Percentiles rank a stretch among this genome's conserved stretches.
Conservation (phyloP, 2,888 invertebrate species). For the Euclidia mi region DNA sequence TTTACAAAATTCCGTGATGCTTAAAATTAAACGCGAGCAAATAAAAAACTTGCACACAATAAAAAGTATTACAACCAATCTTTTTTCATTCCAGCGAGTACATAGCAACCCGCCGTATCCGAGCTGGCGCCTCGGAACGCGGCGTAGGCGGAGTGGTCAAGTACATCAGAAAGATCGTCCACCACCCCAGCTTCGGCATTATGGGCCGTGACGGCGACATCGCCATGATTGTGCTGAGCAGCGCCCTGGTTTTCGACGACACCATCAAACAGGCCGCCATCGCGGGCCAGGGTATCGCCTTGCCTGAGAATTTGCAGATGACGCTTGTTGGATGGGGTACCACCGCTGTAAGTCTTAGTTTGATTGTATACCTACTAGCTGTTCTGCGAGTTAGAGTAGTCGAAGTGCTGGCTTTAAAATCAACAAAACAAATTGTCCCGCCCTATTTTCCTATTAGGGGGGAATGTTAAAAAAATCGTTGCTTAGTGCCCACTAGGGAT, state of each 20-base stretch:
- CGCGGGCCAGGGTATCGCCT: conserved; percentile 28
- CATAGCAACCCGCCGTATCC: conserved; percentile 37
- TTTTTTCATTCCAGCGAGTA: conserved; percentile 25
- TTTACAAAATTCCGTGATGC: too few relatives aligned
- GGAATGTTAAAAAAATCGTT: too few relatives aligned
- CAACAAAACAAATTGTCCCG: too few relatives aligned
- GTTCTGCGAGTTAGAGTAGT: too few relatives aligned
- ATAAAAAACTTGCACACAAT: too few relatives aligned
- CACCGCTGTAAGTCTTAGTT: conserved; percentile 51
- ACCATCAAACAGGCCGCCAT: conserved; percentile 38
- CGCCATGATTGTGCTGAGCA: conserved; percentile 36
- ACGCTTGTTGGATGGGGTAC: conserved; percentile 52
- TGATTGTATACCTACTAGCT: too few relatives aligned
- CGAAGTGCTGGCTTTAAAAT: too few relatives aligned
- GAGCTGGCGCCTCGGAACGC: conserved; percentile 51
- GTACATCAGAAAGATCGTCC: conserved; percentile 18
- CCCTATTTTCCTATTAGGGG: too few relatives aligned
- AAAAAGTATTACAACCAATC: too few relatives aligned
- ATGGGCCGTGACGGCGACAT: conserved; percentile 46
- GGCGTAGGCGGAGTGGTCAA: conserved; percentile 37
- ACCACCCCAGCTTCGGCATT: conserved; percentile 40
- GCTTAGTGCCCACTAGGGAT: too few relatives aligned
- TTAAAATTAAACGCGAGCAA: too few relatives aligned
- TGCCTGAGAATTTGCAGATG: conserved; percentile 37
- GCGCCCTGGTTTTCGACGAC: conserved; percentile 26